These are phyloP conservation scores for Notodonta dromedarius DNA, from an alignment of 2,888 invertebrate species.

Conservation along the genomic window DNA sequence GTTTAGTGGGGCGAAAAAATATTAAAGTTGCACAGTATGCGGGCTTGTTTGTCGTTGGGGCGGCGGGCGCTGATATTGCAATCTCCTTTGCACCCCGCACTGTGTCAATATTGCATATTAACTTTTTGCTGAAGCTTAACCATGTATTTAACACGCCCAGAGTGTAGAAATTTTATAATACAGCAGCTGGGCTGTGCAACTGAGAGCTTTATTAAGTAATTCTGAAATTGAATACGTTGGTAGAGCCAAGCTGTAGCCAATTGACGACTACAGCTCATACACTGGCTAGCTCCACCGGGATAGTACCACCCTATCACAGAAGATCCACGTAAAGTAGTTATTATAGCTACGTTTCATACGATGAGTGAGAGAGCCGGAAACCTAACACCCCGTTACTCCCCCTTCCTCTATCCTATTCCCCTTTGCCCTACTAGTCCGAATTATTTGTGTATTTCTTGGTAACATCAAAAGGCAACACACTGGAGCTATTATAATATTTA, in stretches of 20 bases:
- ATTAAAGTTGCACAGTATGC: constrained; percentile 42
- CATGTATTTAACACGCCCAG: constrained; percentile 22
- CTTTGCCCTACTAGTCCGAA: no score
- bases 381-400: background rate
- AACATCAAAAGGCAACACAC: no score
- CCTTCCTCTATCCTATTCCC: no score
- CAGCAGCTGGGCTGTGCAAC: background rate
- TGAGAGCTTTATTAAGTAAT: constrained; percentile 7
- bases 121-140: constrained; percentile 32
- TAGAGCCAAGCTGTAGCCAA: no score
- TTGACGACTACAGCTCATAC: no score
- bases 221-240: background rate
- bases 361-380: background rate
- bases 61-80: constrained; percentile 49
- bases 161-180: constrained; percentile 15
- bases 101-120: constrained; percentile 44
- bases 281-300: no score
- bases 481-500: no score
- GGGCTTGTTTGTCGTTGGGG: constrained; percentile 46
- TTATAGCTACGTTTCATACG: no score
- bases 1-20: constrained; percentile 37
- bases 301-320: no score
- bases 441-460: no score
- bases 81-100: constrained; percentile 39
- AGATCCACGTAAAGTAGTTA: no score